Conservation (phyloP, 2,113 vertebrate species). For the Ailurus styani region DNA sequence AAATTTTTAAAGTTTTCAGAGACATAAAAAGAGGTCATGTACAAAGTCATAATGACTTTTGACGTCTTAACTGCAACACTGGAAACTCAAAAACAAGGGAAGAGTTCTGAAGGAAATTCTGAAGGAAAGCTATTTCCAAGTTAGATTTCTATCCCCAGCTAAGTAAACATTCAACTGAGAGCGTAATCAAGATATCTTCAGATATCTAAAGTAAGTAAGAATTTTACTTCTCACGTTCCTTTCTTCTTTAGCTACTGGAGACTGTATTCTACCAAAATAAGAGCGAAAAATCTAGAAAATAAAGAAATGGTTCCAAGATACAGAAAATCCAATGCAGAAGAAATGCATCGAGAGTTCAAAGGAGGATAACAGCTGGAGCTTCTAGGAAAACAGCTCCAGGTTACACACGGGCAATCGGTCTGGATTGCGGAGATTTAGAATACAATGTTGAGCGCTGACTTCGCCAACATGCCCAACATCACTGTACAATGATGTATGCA, state of each 20-base stretch:
- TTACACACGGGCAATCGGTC: accelerated
- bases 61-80: neutral
- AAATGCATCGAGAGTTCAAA: neutral
- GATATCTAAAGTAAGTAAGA: neutral
- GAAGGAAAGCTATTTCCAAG: neutral
- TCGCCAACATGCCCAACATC: neutral
- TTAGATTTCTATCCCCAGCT: neutral
- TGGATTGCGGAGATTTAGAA: neutral
- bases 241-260: neutral
- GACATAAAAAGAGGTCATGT: neutral
- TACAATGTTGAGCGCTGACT: neutral
- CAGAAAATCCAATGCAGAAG: neutral
- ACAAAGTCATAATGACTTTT: neutral
- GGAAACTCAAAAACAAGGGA: neutral
- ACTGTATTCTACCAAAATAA: neutral
- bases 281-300: neutral
- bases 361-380: neutral
- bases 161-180: neutral
- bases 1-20: neutral
- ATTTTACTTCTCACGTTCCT: neutral
- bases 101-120: neutral
- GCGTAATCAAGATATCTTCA: neutral
- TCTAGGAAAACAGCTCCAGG: neutral
- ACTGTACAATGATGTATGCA: neutral
- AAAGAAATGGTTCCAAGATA: neutral